Conservation (phyloP, 2,113 vertebrate species). For the Amphilophus citrinellus region DNA sequence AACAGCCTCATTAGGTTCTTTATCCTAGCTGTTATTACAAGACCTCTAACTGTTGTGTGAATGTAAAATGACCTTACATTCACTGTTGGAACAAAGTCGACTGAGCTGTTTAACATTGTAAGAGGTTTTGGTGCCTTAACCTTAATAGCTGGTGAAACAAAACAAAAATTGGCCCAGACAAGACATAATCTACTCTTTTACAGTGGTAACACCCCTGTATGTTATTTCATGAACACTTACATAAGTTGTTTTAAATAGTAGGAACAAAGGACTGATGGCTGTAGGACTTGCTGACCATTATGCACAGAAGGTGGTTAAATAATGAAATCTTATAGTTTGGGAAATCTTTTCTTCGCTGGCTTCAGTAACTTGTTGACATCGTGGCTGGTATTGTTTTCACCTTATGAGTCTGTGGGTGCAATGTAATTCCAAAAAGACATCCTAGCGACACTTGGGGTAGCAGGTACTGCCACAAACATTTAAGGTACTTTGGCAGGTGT, state of each 20-base stretch:
- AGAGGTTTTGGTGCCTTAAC: not conserved
- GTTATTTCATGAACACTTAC: not conserved
- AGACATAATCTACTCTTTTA: not conserved
- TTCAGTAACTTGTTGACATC: not conserved
- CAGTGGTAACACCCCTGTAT: not conserved
- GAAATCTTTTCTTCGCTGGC: not conserved
- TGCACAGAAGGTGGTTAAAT: not conserved
- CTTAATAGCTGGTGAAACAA: not conserved
- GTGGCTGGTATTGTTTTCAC: not conserved
- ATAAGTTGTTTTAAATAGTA: not conserved
- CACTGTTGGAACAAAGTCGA: not conserved
- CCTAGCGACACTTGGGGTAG: not conserved
- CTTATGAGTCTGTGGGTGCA: not conserved
- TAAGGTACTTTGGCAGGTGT: not conserved
- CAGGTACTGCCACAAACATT: not conserved
- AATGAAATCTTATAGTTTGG: not conserved
- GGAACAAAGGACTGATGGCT: not conserved
- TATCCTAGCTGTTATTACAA: not conserved
- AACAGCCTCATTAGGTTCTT: not conserved
- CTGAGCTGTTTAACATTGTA: not conserved
- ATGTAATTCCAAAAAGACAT: not conserved
- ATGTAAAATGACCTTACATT: not conserved
- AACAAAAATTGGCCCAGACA: not conserved
- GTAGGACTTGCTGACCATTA: not conserved
- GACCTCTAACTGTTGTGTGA: not conserved